Evolutionary conservation across 2,888 invertebrate genomes (phyloP).

Genomic region (Plutella xylostella): DNA sequence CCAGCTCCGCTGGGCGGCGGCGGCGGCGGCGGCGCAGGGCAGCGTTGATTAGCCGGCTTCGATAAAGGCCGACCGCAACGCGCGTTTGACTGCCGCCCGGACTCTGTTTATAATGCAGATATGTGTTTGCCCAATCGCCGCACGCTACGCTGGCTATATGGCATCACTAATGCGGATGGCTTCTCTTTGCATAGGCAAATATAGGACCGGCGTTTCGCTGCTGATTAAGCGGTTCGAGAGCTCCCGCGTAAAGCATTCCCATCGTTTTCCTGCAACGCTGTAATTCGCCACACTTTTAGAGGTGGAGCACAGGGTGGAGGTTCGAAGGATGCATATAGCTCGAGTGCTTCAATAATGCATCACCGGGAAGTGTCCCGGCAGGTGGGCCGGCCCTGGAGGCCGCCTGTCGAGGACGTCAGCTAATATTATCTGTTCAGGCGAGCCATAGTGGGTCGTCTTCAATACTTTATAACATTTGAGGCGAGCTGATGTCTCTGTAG

Average conservation of each 20-base stretch:
- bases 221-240: conserved; percentile 57
- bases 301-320: background rate
- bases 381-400: background rate
- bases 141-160: conserved; percentile 69
- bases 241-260: conserved; percentile 2
- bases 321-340: background rate
- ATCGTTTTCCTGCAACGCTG: background rate
- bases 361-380: background rate
- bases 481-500: conserved; percentile 21
- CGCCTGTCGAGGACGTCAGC: conserved; percentile 1
- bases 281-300: background rate
- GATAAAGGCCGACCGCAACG: conserved; percentile 66
- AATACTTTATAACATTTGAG: conserved; percentile 49
- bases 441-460: conserved; percentile 22
- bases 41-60: conserved; percentile 62
- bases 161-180: conserved; percentile 68
- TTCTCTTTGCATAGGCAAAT: conserved; percentile 72
- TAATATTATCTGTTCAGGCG: conserved; percentile 6
- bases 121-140: conserved; percentile 70
- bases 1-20: conserved; percentile 51
- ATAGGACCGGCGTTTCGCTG: conserved; percentile 63
- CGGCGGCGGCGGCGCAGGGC: conserved; percentile 48
- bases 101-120: conserved; percentile 71
- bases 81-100: conserved; percentile 61
- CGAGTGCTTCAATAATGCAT: background rate